Evolutionary conservation across 2,888 invertebrate genomes (phyloP), one percentile per base, ranked within the genome.

Genomic region (Nomada hirtipes): DNA sequence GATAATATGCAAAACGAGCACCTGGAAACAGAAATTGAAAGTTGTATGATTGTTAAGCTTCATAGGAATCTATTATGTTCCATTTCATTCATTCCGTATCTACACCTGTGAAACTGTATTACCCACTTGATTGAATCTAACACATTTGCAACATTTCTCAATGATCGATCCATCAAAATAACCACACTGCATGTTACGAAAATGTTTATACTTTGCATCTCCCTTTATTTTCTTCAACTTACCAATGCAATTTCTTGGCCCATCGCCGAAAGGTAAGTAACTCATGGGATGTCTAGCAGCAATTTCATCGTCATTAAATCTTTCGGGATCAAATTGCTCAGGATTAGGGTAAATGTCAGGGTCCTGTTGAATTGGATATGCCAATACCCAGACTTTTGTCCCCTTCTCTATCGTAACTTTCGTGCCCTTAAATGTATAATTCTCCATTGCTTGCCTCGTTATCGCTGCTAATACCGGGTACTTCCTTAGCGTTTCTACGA

Each of bases 401-500:
- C 29, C 73, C n/a, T 81, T 69, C 2, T 89, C 89, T 60, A 92
- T 89, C 0, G 85, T 87, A 2, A 92, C 4, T 4, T 90, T 84
- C 1, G 86, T 88, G 0, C 82, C 86, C 13, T 67, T 15, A 53
- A 92, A 91, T 4, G 89, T 91, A 53, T 92, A 90, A 53, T 65
- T 44, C 57, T 88, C 85, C 1, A 86, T 65, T 26, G 84, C 74
- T 71, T 89, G 86, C 76, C 94, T 89, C 71, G 91, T 91, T 3
- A 94, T 81, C 13, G 89, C 73, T 3, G 91, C 82, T 0, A 92
- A 89, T 2, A 94, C 93, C 53, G 95, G 94, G 87, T 94, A 94
- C 70, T 93, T 92, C 26, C 95, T 89, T 36, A 95, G 85, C 0
- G 94, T 94, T 87, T 95, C 95, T 94, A n/a, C 13, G 2, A 20